Evolutionary conservation across 2,888 invertebrate species (phyloP).

Genomic region (Ceriagrion tenellum): DNA sequence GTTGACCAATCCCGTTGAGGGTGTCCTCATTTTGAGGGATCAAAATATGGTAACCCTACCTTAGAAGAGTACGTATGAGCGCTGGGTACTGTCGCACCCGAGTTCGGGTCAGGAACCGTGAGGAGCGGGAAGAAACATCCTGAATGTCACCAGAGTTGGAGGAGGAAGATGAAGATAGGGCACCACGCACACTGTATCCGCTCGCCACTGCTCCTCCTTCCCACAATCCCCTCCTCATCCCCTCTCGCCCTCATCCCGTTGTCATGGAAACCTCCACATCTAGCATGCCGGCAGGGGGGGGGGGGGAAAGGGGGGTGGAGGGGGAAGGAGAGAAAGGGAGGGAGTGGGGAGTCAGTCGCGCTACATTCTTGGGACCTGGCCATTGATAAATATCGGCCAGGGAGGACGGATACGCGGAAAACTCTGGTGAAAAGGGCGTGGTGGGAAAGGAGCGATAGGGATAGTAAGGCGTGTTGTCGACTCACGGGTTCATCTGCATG

Average conservation of each 20-base stretch:
- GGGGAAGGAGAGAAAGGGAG: neutral
- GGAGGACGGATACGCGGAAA: neutral
- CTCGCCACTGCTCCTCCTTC: neutral
- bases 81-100: neutral
- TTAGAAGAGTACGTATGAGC: neutral
- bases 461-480: too few species aligned
- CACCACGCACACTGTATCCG: neutral
- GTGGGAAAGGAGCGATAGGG: neutral
- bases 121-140: neutral
- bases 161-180: constrained; percentile 15
- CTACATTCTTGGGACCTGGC: neutral
- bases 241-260: neutral
- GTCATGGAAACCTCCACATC: neutral
- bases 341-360: neutral
- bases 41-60: too few species aligned
- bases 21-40: too few species aligned
- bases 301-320: neutral
- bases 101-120: neutral
- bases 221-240: too few species aligned
- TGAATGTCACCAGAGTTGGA: neutral
- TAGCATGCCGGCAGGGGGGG: neutral
- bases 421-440: neutral
- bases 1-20: too few species aligned
- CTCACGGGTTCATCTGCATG: too few species aligned
- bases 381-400: constrained; percentile 7